phyloP scores from a whole-genome alignment of 2,888 invertebrate species.

The Acrobasis consociella region DNA sequence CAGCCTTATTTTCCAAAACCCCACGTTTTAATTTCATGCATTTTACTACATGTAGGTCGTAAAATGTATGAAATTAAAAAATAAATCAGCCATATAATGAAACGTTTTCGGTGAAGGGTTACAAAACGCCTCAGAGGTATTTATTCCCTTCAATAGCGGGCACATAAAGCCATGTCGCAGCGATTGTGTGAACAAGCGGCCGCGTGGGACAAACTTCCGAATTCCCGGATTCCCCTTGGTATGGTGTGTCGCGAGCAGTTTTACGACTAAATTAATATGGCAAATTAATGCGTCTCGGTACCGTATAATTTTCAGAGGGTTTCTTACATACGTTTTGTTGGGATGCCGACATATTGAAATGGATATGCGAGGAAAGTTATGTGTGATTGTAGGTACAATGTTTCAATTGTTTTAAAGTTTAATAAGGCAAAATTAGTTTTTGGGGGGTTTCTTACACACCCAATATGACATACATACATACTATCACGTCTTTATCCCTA shows the following conservation, averaged over 20 bases:
- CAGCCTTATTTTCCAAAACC: not conserved
- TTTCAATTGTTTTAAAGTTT: too few relatives aligned
- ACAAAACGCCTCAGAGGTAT: constrained; percentile 59
- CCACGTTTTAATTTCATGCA: not conserved
- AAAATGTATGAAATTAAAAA: constrained; percentile 16
- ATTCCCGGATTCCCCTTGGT: constrained; percentile 61
- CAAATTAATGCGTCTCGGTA: constrained; percentile 81
- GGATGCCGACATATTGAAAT: not conserved
- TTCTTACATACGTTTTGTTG: constrained; percentile 14
- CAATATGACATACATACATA: too few relatives aligned
- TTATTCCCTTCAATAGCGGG: constrained; percentile 67
- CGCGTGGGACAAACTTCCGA: constrained; percentile 77
- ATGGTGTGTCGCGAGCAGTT: constrained; percentile 81
- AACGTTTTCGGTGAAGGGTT: constrained; percentile 51
- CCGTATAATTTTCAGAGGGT: constrained; percentile 78
- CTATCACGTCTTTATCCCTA: too few relatives aligned
- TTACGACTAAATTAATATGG: constrained; percentile 84
- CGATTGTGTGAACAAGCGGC: constrained; percentile 78
- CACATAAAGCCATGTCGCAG: constrained; percentile 62
- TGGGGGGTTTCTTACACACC: too few relatives aligned
- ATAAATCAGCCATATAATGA: constrained; percentile 34
- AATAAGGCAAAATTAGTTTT: too few relatives aligned
- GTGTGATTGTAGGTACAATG: too few relatives aligned
- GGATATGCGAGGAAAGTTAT: constrained; percentile 1
- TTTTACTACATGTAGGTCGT: too few relatives aligned